A percentile compares a stretch with the other conserved stretches of the same genome.
Evolutionary conservation across 2,888 invertebrate species (phyloP).

Genomic region (Folsomia manolachei): DNA sequence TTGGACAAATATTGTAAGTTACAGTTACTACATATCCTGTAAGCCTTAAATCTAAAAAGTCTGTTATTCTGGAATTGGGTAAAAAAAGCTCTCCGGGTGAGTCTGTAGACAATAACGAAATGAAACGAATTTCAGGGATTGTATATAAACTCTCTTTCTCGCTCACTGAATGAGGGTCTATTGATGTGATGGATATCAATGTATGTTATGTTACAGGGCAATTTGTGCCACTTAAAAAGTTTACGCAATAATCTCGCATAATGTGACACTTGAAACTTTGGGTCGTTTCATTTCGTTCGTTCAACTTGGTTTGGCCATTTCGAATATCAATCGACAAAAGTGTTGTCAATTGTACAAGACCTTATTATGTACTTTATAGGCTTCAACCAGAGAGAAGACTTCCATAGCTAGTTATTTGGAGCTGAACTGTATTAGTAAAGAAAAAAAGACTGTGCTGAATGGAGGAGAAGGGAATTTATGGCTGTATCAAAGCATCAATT

Average conservation of each 20-base stretch:
- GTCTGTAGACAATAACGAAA: background rate
- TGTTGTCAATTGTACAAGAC: background rate
- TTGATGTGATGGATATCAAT: too few species aligned
- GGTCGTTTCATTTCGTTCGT: too few species aligned
- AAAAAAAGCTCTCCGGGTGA: background rate
- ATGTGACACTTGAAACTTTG: background rate
- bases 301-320: too few species aligned
- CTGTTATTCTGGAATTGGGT: background rate
- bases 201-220: too few species aligned
- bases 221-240: slow-evolving; percentile 16
- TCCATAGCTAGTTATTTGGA: background rate
- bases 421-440: background rate
- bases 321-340: background rate
- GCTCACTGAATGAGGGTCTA: too few species aligned
- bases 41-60: background rate
- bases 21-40: background rate
- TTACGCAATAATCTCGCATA: background rate
- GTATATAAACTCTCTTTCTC: background rate
- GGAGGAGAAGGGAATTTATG: slow-evolving; percentile 21
- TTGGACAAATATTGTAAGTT: too few species aligned
- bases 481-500: slow-evolving; percentile 20
- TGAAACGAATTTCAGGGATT: background rate
- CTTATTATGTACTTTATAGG: too few species aligned
- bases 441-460: slow-evolving; percentile 1
- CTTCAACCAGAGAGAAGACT: too few species aligned